These are phyloP conservation scores for Dascillus cervinus DNA, from an alignment of 2,888 invertebrate species.

Conservation along the genomic window DNA sequence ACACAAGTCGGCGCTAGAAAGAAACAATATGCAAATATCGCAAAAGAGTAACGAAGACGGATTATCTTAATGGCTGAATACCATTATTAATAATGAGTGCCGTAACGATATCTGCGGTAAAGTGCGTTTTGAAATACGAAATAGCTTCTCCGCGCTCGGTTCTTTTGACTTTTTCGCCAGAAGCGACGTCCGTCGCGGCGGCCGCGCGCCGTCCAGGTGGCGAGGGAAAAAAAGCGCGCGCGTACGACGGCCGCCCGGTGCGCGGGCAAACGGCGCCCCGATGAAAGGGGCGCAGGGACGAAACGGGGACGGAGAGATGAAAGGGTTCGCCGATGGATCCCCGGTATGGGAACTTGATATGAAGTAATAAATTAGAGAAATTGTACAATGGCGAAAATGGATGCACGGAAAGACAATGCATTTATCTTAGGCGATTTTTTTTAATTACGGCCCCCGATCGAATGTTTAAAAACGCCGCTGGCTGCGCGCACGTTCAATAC, in stretches of 20 bases:
- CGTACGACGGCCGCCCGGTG: conserved; percentile 14
- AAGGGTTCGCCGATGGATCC: conserved; percentile 26
- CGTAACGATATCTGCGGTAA: conserved; percentile 23
- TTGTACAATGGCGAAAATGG: conserved; percentile 28
- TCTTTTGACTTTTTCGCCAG: conserved; percentile 12
- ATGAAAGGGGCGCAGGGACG: conserved; percentile 14
- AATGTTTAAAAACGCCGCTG: too few species aligned
- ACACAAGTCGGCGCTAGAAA: conserved; percentile 6
- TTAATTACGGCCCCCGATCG: too few species aligned
- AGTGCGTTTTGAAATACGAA: conserved; percentile 24
- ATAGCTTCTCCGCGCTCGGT: conserved; percentile 17
- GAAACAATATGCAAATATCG: conserved; percentile 6
- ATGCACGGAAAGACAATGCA: conserved; percentile 30
- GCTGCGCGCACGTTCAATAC: too few species aligned
- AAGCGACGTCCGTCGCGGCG: conserved; percentile 9
- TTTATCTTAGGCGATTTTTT: too few species aligned
- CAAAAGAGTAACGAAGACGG: conserved; percentile 14
- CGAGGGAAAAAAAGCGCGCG: too few species aligned
- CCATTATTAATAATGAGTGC: conserved; percentile 30
- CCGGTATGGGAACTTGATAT: conserved; percentile 26
- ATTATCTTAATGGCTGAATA: conserved; percentile 25
- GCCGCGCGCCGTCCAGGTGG: too few species aligned
- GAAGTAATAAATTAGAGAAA: conserved; percentile 32
- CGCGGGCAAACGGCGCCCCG: conserved; percentile 13
- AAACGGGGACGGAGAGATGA: conserved; percentile 18